Evolutionary conservation across 2,888 invertebrate genomes (phyloP).

Genomic region (Baronia brevicornis): DNA sequence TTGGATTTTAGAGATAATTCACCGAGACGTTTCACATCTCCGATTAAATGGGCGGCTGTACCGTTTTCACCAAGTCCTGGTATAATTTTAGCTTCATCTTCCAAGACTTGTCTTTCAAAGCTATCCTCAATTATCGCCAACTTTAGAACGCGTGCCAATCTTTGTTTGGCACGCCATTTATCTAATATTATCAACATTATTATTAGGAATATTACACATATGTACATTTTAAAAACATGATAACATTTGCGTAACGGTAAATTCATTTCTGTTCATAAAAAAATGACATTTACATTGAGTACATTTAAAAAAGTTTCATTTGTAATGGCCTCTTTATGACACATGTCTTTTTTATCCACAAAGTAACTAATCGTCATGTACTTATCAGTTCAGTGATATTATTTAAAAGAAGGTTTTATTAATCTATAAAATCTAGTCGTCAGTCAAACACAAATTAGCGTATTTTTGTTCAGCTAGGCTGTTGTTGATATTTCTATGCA

Average conservation of each 20-base stretch:
- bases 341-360: no score
- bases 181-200: conserved; percentile 51
- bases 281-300: no score
- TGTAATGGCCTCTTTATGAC: no score
- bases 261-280: conserved; percentile 40
- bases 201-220: conserved; percentile 45
- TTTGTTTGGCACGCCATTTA: conserved; percentile 59
- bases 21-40: conserved; percentile 78
- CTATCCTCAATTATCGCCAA: conserved; percentile 34
- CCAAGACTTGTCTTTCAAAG: conserved; percentile 69
- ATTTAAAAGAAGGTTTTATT: no score
- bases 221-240: conserved; percentile 45
- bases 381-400: no score
- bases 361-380: no score
- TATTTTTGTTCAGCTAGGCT: no score
- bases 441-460: no score
- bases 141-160: conserved; percentile 35
- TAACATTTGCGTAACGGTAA: conserved; percentile 61
- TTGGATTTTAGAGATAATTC: conserved; percentile 86
- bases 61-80: conserved; percentile 83
- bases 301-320: no score
- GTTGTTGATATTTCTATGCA: no score
- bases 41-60: conserved; percentile 78
- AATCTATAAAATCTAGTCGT: no score
- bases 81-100: conserved; percentile 79